Conservation (phyloP, 2,888 invertebrate species). For the Hemaris fuciformis region DNA sequence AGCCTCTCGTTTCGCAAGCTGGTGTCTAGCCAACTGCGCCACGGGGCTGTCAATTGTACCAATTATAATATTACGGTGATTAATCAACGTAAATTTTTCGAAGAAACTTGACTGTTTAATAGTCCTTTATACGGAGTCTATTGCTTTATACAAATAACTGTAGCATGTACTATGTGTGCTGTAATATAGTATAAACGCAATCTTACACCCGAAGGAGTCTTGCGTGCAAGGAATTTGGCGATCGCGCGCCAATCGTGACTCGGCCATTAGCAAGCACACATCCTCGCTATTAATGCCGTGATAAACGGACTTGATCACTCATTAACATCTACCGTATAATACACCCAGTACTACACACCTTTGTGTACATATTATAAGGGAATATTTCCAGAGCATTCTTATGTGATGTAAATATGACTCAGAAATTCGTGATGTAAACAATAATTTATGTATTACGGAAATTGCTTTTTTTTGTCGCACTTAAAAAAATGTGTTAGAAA, state of each 20-base stretch:
- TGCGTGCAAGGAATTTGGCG: background rate
- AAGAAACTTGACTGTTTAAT: no score
- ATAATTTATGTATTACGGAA: background rate
- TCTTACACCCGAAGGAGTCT: background rate
- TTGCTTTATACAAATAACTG: no score
- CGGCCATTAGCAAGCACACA: background rate
- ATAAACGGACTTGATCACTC: slow-evolving; percentile 9
- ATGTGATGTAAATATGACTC: background rate
- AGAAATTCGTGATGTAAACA: background rate
- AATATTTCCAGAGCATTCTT: background rate
- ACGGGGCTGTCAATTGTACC: no score
- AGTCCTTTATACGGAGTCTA: no score
- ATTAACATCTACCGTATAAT: background rate
- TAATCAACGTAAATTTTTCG: no score
- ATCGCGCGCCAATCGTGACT: background rate
- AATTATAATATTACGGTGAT: no score
- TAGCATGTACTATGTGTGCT: no score
- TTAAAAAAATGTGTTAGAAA: no score
- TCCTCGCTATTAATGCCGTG: background rate
- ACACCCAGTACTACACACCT: background rate
- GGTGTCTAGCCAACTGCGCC: no score
- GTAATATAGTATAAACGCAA: background rate
- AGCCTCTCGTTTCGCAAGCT: no score
- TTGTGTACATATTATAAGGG: background rate
- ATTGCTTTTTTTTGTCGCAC: no score